Base-by-base conservation (phyloP, 2,888 invertebrate species). In the Diarsia brunnea region DNA sequence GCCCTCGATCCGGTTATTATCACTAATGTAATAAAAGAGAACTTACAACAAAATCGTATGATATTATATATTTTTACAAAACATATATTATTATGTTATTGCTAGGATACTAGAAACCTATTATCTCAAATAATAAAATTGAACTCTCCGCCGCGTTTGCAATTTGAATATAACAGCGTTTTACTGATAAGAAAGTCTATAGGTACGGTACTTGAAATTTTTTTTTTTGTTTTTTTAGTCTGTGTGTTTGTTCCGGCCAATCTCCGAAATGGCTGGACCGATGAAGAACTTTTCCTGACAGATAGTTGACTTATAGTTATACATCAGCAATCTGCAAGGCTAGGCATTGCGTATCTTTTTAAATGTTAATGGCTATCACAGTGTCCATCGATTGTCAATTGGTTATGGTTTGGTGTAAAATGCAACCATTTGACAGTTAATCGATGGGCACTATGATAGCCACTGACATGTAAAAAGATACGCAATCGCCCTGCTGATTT, bases 1-100 rank as follows among this genome's bases (percentile, higher is more conserved):
- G 74, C 78, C 75, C 78, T 84, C 75, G 75, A 75, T 80, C 66
- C 63, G 53, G 61, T 69, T 85, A 82, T 83, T 86, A 86, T 86
- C 81, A 58, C 60, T 69, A 70, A 75, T 67, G 67, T 68, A 47
- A 69, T 63, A 67, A 74, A 66, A 66, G 61, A 74, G 58, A 72
- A 64, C 64, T 68, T 45, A 73, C 31, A 65, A 43, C 47, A 49
- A 63, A 49, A 31, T 60, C 19, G 12, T 31, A 16, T 31, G 53
- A 55, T 16, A 64, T 47, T 53, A 21, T 53, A 21, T 66, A 38
- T 63, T 72, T 72, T 49, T 53, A 63, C 21, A 55, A 82, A 70
- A 67, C 53, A 67, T n/a, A n/a, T n/a, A n/a, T n/a, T n/a, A n/a
- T n/a, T n/a, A n/a, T 24, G 51, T 72, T 70, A 61, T 61, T 60